Evolutionary conservation across 2,888 invertebrate species (phyloP).

Genomic region (Dinocampus coccinellae): DNA sequence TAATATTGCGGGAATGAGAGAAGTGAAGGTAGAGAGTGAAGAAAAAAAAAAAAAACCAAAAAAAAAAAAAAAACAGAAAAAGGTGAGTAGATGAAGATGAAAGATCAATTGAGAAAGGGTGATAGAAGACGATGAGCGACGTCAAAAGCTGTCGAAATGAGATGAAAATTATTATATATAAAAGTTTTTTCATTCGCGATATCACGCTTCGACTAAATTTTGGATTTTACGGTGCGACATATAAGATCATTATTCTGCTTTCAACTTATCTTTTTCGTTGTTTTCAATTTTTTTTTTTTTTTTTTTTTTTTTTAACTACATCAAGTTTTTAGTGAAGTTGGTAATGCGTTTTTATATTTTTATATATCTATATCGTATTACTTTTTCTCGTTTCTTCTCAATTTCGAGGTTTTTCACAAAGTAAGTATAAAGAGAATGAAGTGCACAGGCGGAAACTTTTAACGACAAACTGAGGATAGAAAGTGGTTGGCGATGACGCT

Average conservation of each 20-base stretch:
- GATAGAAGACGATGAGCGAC: background rate
- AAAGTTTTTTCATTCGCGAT: background rate
- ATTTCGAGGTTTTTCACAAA: constrained; percentile 8
- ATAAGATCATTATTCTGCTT: background rate
- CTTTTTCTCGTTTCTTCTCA: background rate
- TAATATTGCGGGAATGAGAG: too few species aligned
- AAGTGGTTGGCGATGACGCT: constrained; percentile 30
- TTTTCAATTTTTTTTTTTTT: background rate
- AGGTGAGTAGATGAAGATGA: background rate
- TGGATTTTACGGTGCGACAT: background rate
- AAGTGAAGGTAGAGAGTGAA: too few species aligned
- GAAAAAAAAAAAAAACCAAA: background rate
- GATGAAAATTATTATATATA: background rate
- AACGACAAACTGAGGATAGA: constrained; percentile 36
- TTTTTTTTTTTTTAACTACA: constrained; percentile 33
- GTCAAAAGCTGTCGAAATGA: background rate
- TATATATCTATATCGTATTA: background rate
- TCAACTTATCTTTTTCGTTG: background rate
- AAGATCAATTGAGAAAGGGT: background rate
- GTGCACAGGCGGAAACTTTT: constrained; percentile 45
- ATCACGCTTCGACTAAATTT: background rate
- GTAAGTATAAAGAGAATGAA: constrained; percentile 27
- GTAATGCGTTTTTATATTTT: background rate
- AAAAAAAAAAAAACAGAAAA: background rate
- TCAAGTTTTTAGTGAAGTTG: background rate